Evolutionary conservation across 2,797 vertebrate genomes (phyloP).

Genomic region (Meriones psammophilus): DNA sequence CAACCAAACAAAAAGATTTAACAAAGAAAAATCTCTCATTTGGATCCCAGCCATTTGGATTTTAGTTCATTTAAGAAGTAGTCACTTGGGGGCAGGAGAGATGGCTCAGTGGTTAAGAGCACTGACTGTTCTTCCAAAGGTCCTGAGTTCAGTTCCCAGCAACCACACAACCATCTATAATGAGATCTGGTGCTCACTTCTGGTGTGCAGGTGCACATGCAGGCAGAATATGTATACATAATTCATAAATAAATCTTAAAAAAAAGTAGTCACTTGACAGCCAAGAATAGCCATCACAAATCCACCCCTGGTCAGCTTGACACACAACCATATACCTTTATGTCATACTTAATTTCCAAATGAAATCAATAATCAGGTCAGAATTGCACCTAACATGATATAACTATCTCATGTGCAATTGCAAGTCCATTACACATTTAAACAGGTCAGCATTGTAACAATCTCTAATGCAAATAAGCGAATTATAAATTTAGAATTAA

Average conservation of each 20-base stretch:
- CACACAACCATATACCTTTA: not conserved
- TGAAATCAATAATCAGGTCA: not conserved
- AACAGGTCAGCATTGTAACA: not conserved
- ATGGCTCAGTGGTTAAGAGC: too few relatives aligned
- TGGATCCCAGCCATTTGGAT: not conserved
- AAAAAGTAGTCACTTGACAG: not conserved
- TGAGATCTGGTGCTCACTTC: too few relatives aligned
- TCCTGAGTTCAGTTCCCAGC: too few relatives aligned
- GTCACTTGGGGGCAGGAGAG: too few relatives aligned
- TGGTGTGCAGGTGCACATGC: too few relatives aligned
- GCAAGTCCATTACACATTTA: not conserved
- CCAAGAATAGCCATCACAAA: not conserved
- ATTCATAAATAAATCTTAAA: too few relatives aligned
- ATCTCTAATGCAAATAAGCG: not conserved
- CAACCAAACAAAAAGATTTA: not conserved
- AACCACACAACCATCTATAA: too few relatives aligned
- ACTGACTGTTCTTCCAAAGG: too few relatives aligned
- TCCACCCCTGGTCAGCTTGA: not conserved
- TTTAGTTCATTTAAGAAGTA: not conserved
- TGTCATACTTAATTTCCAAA: not conserved
- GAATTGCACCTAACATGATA: not conserved
- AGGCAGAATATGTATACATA: too few relatives aligned
- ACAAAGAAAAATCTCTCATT: not conserved
- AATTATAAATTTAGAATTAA: not conserved
- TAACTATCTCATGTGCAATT: not conserved